These are phyloP conservation scores for Diphyllodes magnificus DNA, from an alignment of 2,113 vertebrate species.

Conservation along the genomic window DNA sequence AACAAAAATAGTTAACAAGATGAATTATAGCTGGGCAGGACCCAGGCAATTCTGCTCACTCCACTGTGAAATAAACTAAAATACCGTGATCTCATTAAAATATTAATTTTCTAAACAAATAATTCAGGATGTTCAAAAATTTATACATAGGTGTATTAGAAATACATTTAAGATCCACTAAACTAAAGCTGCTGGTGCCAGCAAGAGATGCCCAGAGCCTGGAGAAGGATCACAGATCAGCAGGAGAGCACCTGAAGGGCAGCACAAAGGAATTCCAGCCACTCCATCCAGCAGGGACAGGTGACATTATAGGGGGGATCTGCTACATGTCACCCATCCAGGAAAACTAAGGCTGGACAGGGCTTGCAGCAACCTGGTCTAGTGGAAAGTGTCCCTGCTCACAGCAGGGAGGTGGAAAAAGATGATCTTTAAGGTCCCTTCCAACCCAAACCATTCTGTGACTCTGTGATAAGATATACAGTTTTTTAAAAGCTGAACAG, in stretches of 20 bases:
- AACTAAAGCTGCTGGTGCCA: not conserved
- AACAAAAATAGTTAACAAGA: not conserved
- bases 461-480: not conserved
- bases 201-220: not conserved
- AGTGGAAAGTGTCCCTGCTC: not conserved
- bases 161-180: not conserved
- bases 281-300: not conserved
- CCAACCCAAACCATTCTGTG: not conserved
- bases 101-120: not conserved
- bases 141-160: not conserved
- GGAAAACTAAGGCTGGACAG: not conserved
- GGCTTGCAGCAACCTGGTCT: not conserved
- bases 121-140: not conserved
- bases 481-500: not conserved
- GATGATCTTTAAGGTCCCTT: not conserved
- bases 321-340: not conserved
- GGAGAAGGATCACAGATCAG: not conserved
- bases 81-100: not conserved
- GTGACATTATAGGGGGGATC: not conserved
- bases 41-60: not conserved
- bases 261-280: not conserved
- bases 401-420: not conserved
- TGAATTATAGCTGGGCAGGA: not conserved
- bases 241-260: not conserved
- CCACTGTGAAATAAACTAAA: not conserved